phyloP scores from a whole-genome alignment of 2,888 invertebrate genomes.

The Fissipunctia ypsillon region DNA sequence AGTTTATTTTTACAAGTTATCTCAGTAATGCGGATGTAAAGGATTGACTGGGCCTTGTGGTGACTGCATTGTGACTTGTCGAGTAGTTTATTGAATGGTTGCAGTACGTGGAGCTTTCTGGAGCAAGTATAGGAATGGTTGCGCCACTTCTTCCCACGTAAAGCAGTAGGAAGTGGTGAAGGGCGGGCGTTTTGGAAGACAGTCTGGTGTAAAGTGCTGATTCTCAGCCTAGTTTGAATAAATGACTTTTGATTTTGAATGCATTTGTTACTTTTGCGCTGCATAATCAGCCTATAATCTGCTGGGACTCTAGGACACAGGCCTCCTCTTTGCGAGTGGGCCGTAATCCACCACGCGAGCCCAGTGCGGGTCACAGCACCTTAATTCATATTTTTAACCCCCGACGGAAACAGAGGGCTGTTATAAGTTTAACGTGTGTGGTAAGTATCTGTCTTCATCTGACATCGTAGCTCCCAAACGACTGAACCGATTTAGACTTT shows the following conservation, averaged over 20 bases:
- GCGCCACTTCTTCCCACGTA: background rate
- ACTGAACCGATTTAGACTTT: no score
- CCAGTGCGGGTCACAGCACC: background rate
- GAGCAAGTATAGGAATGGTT: background rate
- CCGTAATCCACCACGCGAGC: background rate
- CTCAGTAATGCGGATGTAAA: constrained; percentile 57
- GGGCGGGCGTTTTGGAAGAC: no score
- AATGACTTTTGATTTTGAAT: background rate
- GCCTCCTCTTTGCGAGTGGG: background rate
- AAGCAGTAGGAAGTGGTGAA: no score
- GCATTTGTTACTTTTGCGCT: background rate
- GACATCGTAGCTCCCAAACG: no score
- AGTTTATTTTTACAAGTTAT: constrained; percentile 62
- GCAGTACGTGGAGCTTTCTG: background rate
- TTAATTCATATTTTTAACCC: no score
- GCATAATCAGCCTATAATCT: background rate
- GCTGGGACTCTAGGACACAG: no score
- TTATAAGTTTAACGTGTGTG: no score
- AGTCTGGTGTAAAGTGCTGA: no score
- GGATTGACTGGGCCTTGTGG: constrained; percentile 6
- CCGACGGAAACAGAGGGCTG: no score
- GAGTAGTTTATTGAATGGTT: background rate
- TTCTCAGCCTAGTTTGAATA: no score
- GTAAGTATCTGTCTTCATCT: no score
- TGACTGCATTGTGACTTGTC: constrained; percentile 28